These are phyloP conservation scores for Phymastichus coffea DNA, from an alignment of 1,140 invertebrate species.

Conservation along the genomic window DNA sequence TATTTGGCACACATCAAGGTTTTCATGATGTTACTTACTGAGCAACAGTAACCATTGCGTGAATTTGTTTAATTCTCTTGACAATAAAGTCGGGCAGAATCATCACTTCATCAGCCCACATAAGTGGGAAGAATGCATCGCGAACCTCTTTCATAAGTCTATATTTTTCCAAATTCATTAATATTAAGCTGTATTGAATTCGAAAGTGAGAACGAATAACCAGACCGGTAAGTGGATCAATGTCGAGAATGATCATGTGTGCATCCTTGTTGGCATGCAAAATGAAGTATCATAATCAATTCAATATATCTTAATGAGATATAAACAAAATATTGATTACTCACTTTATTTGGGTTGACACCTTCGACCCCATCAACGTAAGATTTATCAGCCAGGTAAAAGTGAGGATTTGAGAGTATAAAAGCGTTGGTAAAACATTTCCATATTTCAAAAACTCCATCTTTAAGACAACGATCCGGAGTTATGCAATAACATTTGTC, in stretches of 20 bases:
- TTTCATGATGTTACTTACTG: too few species aligned
- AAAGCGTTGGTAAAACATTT: constrained; percentile 70
- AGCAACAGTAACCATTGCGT: too few species aligned
- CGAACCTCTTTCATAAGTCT: background rate
- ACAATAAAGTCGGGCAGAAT: background rate
- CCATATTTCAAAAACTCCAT: constrained; percentile 69
- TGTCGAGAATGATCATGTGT: background rate
- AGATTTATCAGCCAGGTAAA: constrained; percentile 68
- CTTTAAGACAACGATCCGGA: constrained; percentile 66
- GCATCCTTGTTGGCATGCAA: too few species aligned
- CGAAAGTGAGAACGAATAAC: background rate
- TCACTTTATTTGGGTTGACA: constrained; percentile 68
- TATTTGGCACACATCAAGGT: too few species aligned
- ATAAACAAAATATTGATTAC: too few species aligned
- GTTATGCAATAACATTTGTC: constrained; percentile 74
- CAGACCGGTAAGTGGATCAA: background rate
- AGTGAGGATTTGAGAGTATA: constrained; percentile 78
- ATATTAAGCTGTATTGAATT: background rate
- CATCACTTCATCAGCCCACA: background rate
- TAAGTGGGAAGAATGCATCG: background rate
- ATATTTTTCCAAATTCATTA: background rate
- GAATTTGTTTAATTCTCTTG: too few species aligned
- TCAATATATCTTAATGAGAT: too few species aligned
- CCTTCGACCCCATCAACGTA: constrained; percentile 69
- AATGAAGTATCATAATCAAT: too few species aligned